Evolutionary conservation across 2,888 invertebrate species (phyloP), one percentile per base, ranked within the genome.

Genomic region (Microctonus hyperodae): DNA sequence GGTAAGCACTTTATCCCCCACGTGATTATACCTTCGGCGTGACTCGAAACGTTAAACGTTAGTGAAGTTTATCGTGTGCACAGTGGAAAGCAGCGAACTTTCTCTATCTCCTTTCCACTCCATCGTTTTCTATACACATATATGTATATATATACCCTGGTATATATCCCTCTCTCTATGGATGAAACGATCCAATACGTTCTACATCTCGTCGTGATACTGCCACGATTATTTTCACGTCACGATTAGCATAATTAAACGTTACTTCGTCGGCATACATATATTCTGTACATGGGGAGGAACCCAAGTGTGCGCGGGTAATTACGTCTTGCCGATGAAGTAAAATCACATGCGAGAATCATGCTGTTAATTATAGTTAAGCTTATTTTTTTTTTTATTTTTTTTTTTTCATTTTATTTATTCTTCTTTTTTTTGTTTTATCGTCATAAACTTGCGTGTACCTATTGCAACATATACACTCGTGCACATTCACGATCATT

Each of bases 161-260:
- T 56, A n/a, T n/a, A n/a, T n/a, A 37, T 28, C 56, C 63, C 56
- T 53, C 59, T 53, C 53, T 56, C 48, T 57, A 37, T 61, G 67
- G 69, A 70, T 69, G 65, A 69, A 70, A 72, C 72, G 69, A 69
- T 69, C 66, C 64, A 69, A 70, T 72, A 68, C 37, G 64, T 69
- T 70, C 68, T 53, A 67, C 59, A 50, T 65, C 58, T 63, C 48
- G 51, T 65, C 64, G 66, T 58, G 56, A 70, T 70, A 72, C 60
- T 68, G 66, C 56, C 64, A 69, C 69, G 69, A 72, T 72, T 68
- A 72, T 72, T 70, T 72, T 72, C 72, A 70, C 71, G 71, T 72
- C 69, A 48, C 65, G 72, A 76, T 78, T 76, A 78, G 74, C 78
- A 76, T 78, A 78, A 78, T 78, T 76, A 78, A 78, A 75, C 76